Percentiles rank a stretch among this genome's conserved stretches.
Conservation (phyloP, 2,113 vertebrate genomes). For the Ochotona princeps region DNA sequence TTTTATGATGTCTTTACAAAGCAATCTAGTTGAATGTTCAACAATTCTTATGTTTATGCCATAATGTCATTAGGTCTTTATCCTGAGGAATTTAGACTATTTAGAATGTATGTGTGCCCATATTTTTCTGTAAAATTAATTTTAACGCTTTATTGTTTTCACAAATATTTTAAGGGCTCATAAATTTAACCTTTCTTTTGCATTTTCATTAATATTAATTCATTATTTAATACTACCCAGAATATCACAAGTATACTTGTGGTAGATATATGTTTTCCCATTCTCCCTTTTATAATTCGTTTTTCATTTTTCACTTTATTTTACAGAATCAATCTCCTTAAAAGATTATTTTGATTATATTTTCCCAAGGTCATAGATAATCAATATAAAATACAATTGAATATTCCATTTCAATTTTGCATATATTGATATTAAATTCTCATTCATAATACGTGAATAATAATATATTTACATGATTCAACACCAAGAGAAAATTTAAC, state of each 20-base stretch:
- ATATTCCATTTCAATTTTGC: background rate
- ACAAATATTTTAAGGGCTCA: background rate
- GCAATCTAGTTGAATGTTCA: background rate
- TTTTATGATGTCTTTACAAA: conserved; percentile 33
- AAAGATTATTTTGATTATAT: background rate
- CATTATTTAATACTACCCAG: background rate
- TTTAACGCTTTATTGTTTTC: conserved; percentile 27
- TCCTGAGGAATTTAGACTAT: background rate
- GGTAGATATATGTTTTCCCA: background rate
- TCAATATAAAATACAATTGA: conserved; percentile 10
- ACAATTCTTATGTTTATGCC: background rate
- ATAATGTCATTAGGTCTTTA: conserved; percentile 1
- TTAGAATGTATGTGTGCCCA: background rate
- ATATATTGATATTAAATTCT: conserved; percentile 27
- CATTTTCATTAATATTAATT: background rate
- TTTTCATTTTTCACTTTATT: background rate
- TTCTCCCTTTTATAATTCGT: background rate
- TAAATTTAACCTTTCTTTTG: background rate
- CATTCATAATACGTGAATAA: conserved; percentile 8
- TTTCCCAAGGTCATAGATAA: background rate
- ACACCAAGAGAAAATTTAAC: conserved; percentile 13
- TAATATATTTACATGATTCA: conserved; percentile 8
- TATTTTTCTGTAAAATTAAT: conserved; percentile 14
- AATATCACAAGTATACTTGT: conserved; percentile 10
- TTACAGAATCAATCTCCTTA: conserved; percentile 36